Base-by-base conservation (phyloP, 2,797 vertebrate species). In the Pangasius macronema region DNA sequence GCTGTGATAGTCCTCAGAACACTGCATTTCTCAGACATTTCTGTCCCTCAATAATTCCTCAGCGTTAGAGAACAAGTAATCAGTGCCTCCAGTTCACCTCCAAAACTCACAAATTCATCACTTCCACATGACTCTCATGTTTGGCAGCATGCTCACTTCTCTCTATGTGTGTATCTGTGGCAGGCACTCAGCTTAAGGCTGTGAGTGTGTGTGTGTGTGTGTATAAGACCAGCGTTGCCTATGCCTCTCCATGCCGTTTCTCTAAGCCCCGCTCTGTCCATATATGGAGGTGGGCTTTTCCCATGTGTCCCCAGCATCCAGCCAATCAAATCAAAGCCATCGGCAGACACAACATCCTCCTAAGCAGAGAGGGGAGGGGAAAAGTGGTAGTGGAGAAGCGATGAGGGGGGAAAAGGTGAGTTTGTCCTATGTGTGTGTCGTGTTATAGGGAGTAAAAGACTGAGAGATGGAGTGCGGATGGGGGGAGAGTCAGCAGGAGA, bases 11-110 rank as follows among this genome's bases (percentile, higher is more conserved):
- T 93, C 89, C 97, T 97, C 91, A 98, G 94, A 87, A 95, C 87
- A 89, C 91, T 96, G 94, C 96, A 97, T 89, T 97, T 95, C 93
- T 97, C 97, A 0, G 97, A 97, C 98, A 99, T 99, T 90, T 93
- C 95, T 87, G 14, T 83, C 33, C 33, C 79, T 57, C 39, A 72
- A n/a, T 85, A 51, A 57, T 68, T 61, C 76, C 81, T 61, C 49
- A 76, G n/a, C 76, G 39, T 83, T 39, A 30, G 67, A 80, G 82
- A 63, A 53, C 30, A 36, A 86, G 87, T 88, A 39, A 68, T 82
- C 83, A 39, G 67, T 6, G 24, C 57, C 1, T 70, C 42, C 36
- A 53, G 24, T 76, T 68, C 59, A 46, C n/a, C 72, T 75, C 63
- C 61, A 22, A 79, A 55, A 84, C 76, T 65, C 55, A 61, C 63